Evolutionary conservation across 2,113 vertebrate genomes (phyloP).

Genomic region (Carettochelys insculpta): DNA sequence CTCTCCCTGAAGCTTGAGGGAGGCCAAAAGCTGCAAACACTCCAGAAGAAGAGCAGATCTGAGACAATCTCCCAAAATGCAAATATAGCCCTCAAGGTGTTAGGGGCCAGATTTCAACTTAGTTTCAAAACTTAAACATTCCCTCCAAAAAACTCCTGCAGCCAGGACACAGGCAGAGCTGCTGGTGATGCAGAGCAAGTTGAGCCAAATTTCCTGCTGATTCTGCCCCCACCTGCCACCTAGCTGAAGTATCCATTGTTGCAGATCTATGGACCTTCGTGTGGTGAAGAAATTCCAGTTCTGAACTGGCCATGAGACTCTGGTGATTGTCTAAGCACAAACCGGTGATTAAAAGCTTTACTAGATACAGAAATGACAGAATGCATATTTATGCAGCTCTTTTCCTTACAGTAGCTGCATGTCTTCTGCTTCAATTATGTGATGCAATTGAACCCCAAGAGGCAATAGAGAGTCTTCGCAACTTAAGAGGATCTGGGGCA

Average conservation of each 20-base stretch:
- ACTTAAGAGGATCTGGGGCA: constrained; percentile 83
- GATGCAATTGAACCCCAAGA: constrained; percentile 80
- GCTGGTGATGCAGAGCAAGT: not conserved
- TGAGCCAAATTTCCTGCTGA: not conserved
- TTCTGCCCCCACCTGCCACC: not conserved
- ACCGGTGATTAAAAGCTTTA: rapidly evolving
- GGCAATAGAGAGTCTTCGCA: constrained; percentile 84
- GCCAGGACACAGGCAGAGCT: not conserved
- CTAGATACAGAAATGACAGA: not conserved
- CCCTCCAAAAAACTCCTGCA: not conserved
- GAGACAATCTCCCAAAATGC: not conserved
- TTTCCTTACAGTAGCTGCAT: constrained; percentile 84
- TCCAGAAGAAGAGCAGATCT: not conserved
- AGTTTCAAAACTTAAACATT: not conserved
- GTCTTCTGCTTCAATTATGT: constrained; percentile 87
- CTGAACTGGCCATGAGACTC: not conserved
- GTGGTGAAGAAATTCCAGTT: rapidly evolving
- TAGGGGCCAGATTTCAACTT: not conserved
- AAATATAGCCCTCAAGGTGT: not conserved
- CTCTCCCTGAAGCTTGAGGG: not conserved
- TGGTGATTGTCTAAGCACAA: not conserved
- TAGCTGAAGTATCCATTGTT: not conserved
- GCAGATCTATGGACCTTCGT: rapidly evolving
- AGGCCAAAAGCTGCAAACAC: rapidly evolving
- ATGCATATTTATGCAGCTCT: not conserved